A percentile compares a stretch with the other conserved stretches of the same genome.
These are phyloP conservation scores for Onthophagus taurus DNA, from an alignment of 1,140 invertebrate genomes.

Conservation along the genomic window DNA sequence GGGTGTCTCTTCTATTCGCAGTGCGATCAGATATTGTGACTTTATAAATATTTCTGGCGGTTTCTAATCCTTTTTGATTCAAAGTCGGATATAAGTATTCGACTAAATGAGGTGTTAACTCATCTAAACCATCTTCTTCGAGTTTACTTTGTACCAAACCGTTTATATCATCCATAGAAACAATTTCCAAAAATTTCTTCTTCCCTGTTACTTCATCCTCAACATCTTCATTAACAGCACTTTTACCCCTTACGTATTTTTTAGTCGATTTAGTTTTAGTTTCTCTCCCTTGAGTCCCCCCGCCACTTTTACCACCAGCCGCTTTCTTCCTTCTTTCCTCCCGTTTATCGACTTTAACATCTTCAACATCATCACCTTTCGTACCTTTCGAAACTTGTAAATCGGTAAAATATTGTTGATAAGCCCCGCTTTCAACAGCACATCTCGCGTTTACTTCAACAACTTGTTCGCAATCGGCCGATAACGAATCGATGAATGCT, in stretches of 20 bases:
- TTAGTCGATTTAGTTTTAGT: constrained; percentile 93
- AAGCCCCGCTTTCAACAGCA: constrained; percentile 54
- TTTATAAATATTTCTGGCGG: constrained; percentile 59
- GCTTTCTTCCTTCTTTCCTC: constrained; percentile 86
- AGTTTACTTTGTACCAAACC: constrained; percentile 52
- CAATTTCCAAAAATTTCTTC: constrained; percentile 49
- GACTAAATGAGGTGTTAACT: constrained; percentile 49
- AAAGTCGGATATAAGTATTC: constrained; percentile 49
- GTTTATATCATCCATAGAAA: constrained; percentile 59
- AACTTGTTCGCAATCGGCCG: constrained; percentile 55
- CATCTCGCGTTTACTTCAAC: constrained; percentile 65
- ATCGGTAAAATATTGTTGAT: constrained; percentile 52
- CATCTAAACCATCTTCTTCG: constrained; percentile 55
- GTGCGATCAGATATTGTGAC: constrained; percentile 57
- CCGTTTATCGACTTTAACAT: constrained; percentile 62
- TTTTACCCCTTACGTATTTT: constrained; percentile 48
- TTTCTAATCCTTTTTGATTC: constrained; percentile 44
- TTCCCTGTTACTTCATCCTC: constrained; percentile 44
- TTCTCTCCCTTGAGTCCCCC: constrained; percentile 86
- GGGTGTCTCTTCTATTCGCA: constrained; percentile 60
- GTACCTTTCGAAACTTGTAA: constrained; percentile 45
- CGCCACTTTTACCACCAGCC: constrained; percentile 72
- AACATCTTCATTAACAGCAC: constrained; percentile 49
- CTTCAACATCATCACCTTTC: constrained; percentile 36
- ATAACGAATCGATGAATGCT: constrained; percentile 59